phyloP scores from a whole-genome alignment of 2,113 vertebrate species.

The Apeltes quadracus region DNA sequence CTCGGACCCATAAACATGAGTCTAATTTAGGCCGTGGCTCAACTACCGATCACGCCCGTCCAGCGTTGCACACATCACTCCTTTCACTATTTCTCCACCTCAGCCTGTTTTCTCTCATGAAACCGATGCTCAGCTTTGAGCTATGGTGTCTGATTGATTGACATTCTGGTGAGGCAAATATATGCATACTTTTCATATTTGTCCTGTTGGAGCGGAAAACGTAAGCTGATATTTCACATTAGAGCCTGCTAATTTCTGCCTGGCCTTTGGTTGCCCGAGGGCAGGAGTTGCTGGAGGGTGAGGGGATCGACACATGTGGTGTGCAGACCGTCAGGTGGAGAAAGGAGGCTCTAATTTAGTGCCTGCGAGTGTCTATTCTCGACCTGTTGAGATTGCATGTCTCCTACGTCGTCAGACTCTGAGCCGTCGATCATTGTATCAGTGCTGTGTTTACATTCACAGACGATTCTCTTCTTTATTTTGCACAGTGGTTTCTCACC shows the following conservation, averaged over 20 bases:
- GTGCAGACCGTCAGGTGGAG: constrained; percentile 61
- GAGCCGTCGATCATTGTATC: constrained; percentile 43
- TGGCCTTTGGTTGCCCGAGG: constrained; percentile 45
- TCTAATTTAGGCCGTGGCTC: constrained; percentile 47
- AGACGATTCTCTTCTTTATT: constrained; percentile 16
- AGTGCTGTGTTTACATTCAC: constrained; percentile 33
- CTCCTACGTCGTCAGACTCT: constrained; percentile 38
- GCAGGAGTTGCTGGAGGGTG: constrained; percentile 47
- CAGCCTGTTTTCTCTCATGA: constrained; percentile 16
- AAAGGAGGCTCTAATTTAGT: constrained; percentile 57
- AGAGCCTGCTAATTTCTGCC: constrained; percentile 37
- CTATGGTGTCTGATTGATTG: constrained; percentile 64
- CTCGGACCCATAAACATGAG: constrained; percentile 17
- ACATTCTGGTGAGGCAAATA: constrained; percentile 30
- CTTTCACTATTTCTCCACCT: constrained; percentile 43
- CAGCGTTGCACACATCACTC: constrained; percentile 21
- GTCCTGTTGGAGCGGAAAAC: constrained; percentile 20
- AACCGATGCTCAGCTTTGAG: constrained; percentile 23
- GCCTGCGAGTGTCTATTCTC: constrained; percentile 53
- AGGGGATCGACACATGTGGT: constrained; percentile 55
- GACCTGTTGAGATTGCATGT: constrained; percentile 43
- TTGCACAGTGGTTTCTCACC: no score
- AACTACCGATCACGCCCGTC: constrained; percentile 34
- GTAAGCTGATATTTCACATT: constrained; percentile 54
- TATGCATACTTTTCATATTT: constrained; percentile 54